phyloP scores from a whole-genome alignment of 1,140 invertebrate species.

The Cotesia vestalis region DNA sequence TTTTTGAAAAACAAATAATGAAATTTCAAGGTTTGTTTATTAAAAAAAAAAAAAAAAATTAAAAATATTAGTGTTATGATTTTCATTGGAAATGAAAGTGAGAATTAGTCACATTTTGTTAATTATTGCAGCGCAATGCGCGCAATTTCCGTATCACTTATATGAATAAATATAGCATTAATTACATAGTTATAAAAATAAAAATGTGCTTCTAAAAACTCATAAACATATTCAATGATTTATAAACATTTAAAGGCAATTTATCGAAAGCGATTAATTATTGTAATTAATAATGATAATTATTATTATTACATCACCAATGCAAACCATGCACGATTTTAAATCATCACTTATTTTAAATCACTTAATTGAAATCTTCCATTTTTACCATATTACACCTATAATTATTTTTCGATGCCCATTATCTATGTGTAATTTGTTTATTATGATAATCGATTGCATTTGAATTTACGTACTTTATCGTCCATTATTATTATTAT shows the following conservation, averaged over 20 bases:
- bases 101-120: slow-evolving; percentile 33
- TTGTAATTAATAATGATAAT: slow-evolving; percentile 14
- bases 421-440: no score
- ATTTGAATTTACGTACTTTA: no score
- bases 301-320: not conserved
- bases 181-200: not conserved
- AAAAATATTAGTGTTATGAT: slow-evolving; percentile 28
- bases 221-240: slow-evolving; percentile 20
- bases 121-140: slow-evolving; percentile 37
- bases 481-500: no score
- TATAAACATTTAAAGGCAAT: not conserved
- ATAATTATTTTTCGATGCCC: no score
- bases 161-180: not conserved
- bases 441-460: no score
- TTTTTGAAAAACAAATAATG: not conserved
- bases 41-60: no score
- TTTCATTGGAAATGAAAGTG: slow-evolving; percentile 33
- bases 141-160: slow-evolving; percentile 21
- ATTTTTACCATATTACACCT: no score
- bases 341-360: no score
- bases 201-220: slow-evolving; percentile 23
- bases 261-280: not conserved
- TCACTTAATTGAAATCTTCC: no score
- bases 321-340: no score
- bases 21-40: slow-evolving; percentile 8